Conservation (phyloP, 2,113 vertebrate genomes). For the Cnemophilus loriae region DNA sequence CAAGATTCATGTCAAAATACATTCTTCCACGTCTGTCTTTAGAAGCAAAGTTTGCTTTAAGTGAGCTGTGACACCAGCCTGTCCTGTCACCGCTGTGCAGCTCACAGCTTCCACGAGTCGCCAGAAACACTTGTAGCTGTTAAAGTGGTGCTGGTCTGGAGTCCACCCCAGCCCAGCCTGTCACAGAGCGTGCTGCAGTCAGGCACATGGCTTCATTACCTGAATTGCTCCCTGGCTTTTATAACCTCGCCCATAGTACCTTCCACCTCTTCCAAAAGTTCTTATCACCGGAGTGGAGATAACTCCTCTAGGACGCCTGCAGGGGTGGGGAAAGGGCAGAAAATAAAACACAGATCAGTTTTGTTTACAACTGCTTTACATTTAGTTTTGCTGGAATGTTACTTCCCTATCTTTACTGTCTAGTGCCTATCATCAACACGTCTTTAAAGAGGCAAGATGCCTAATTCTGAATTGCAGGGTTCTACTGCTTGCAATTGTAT, state of each 20-base stretch:
- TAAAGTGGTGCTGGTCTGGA: neutral
- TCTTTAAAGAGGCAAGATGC: neutral
- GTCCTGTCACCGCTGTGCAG: neutral
- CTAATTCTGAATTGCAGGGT: neutral
- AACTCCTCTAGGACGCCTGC: constrained; percentile 86
- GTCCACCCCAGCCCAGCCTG: neutral
- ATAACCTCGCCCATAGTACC: constrained; percentile 83
- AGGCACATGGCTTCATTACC: constrained; percentile 71
- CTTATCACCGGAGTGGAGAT: constrained; percentile 92
- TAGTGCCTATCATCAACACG: neutral
- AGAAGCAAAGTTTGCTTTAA: neutral
- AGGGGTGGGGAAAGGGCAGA: neutral
- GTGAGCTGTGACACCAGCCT: neutral
- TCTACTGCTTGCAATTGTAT: neutral
- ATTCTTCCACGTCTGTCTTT: neutral
- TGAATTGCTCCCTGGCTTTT: constrained; percentile 85
- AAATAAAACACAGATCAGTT: neutral
- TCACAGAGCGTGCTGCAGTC: neutral
- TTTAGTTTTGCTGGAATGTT: neutral
- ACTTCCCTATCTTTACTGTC: neutral
- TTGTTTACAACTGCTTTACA: neutral
- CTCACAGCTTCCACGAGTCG: neutral
- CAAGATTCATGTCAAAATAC: neutral
- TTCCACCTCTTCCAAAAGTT: constrained; percentile 88
- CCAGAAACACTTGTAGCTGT: neutral